Percentiles rank a stretch among this genome's conserved stretches.
Conservation (phyloP, 2,113 vertebrate species). For the Notiomystis cincta region DNA sequence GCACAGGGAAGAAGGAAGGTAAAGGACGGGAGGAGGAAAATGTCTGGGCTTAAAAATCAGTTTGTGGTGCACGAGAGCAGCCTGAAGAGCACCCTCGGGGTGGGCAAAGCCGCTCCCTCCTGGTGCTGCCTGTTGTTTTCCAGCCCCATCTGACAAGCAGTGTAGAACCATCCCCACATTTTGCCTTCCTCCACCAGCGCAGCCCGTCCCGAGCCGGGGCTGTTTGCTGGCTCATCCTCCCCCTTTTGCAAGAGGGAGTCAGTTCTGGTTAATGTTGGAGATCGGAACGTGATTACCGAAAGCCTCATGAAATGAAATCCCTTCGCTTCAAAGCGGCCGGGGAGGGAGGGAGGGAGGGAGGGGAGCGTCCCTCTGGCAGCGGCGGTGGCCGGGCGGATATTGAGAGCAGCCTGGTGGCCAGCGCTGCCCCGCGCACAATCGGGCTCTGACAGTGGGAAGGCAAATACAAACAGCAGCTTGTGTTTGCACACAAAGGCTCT, state of each 20-base stretch:
- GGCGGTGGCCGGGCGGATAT: constrained; percentile 70
- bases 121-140: constrained; percentile 27
- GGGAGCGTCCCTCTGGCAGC: constrained; percentile 65
- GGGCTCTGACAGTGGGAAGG: constrained; percentile 45
- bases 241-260: constrained; percentile 60
- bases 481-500: constrained; percentile 51
- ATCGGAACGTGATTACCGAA: constrained; percentile 69
- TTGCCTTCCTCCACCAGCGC: constrained; percentile 1
- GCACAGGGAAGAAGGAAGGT: not conserved
- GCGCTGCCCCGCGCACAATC: constrained; percentile 57
- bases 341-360: not conserved
- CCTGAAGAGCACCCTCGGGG: not conserved
- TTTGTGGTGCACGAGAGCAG: not conserved
- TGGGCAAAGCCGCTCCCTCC: constrained; percentile 52
- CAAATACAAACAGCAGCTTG: constrained; percentile 36
- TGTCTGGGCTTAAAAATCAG: not conserved
- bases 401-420: constrained; percentile 71
- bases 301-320: constrained; percentile 78
- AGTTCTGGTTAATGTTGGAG: constrained; percentile 83
- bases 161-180: constrained; percentile 9
- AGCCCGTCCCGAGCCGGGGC: constrained; percentile 5
- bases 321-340: constrained; percentile 79
- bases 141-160: constrained; percentile 23
- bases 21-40: not conserved
- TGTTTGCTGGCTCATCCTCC: constrained; percentile 36